Percentiles rank a stretch among this genome's conserved stretches.
Conservation (phyloP, 2,888 invertebrate species). For the Nymphalis polychloros region DNA sequence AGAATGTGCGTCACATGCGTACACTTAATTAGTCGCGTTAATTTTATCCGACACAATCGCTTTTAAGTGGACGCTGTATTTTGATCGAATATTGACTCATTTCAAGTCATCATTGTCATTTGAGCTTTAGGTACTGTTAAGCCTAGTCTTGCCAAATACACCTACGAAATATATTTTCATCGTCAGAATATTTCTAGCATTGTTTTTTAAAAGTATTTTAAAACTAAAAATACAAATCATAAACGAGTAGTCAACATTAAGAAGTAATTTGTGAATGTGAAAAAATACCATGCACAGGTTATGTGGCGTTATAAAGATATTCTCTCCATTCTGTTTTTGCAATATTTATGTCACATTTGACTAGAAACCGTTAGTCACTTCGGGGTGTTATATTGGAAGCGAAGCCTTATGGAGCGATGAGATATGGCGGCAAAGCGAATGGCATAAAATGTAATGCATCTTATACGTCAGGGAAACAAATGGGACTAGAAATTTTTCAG, state of each 20-base stretch:
- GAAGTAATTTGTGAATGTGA: no score
- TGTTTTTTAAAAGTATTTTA: no score
- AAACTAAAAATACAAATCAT: no score
- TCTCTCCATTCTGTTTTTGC: constrained; percentile 35
- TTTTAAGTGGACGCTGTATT: constrained; percentile 19
- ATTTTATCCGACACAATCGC: constrained; percentile 48
- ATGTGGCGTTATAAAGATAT: constrained; percentile 15
- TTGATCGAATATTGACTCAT: constrained; percentile 14
- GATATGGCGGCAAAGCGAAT: constrained; percentile 60
- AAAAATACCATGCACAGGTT: no score
- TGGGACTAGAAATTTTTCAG: constrained; percentile 55
- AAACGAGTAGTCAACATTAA: no score
- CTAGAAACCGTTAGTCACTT: constrained; percentile 61
- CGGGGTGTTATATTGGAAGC: constrained; percentile 61
- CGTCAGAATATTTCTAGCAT: no score
- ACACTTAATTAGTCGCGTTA: constrained; percentile 60
- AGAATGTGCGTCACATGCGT: constrained; percentile 56
- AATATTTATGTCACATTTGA: constrained; percentile 42
- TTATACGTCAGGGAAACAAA: constrained; percentile 63
- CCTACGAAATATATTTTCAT: no score
- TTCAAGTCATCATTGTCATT: background rate
- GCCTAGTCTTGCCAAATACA: no score
- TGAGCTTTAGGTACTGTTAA: constrained; percentile 3
- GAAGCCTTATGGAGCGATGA: constrained; percentile 60
- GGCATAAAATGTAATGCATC: constrained; percentile 65